A percentile compares a stretch with the other conserved stretches of the same genome.
These are phyloP conservation scores for Pachydiplax longipennis DNA, from an alignment of 2,888 invertebrate species.

Conservation along the genomic window DNA sequence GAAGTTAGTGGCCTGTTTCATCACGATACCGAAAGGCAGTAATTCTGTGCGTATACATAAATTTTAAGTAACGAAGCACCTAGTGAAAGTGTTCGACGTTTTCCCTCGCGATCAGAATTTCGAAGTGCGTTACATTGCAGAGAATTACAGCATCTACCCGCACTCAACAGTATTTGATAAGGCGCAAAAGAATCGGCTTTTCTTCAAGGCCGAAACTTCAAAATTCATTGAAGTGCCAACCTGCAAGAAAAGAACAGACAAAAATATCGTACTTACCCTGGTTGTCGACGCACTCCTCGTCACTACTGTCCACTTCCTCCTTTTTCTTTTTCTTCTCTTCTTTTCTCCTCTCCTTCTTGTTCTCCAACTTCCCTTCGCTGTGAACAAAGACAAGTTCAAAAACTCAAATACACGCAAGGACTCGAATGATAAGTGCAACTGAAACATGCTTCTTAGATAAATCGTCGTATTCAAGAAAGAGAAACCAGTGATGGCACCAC, in stretches of 20 bases:
- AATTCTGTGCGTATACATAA: too few relatives aligned
- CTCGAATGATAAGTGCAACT: background rate
- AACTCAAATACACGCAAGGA: conserved; percentile 3
- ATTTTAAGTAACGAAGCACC: too few relatives aligned
- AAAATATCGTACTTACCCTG: conserved; percentile 63
- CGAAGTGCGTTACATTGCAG: too few relatives aligned
- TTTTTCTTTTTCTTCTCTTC: conserved; percentile 65
- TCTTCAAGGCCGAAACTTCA: background rate
- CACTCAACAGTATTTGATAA: too few relatives aligned
- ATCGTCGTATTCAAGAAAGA: too few relatives aligned
- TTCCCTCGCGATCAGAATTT: too few relatives aligned
- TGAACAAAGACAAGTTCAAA: background rate
- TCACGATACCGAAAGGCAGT: too few relatives aligned
- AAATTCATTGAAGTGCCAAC: background rate
- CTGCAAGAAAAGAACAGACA: background rate
- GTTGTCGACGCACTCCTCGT: conserved; percentile 64
- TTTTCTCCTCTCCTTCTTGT: conserved; percentile 68
- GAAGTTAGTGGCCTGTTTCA: too few relatives aligned
- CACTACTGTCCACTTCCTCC: conserved; percentile 66
- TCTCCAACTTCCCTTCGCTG: conserved; percentile 62
- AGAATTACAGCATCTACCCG: too few relatives aligned
- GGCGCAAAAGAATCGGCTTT: too few relatives aligned
- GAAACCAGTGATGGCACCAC: too few relatives aligned
- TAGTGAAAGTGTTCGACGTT: too few relatives aligned
- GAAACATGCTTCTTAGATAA: background rate